phyloP scores from a whole-genome alignment of 2,113 vertebrate genomes.

The Lepus americanus region DNA sequence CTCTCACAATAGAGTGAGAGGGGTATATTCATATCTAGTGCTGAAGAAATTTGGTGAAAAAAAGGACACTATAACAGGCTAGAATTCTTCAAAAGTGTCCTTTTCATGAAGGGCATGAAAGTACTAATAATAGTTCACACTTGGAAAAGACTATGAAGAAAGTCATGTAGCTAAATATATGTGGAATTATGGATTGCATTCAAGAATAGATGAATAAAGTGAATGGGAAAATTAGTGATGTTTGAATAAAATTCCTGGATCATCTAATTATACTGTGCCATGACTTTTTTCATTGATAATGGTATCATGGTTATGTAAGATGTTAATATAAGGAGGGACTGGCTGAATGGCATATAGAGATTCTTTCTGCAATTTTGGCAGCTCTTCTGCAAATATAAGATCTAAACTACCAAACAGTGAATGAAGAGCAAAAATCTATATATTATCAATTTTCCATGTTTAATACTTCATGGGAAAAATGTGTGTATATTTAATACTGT shows the following conservation, averaged over 20 bases:
- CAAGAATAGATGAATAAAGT: not conserved
- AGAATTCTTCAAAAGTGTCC: not conserved
- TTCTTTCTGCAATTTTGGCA: not conserved
- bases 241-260: not conserved
- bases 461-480: slow-evolving; percentile 7
- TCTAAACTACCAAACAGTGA: not conserved
- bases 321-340: not conserved
- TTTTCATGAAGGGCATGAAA: not conserved
- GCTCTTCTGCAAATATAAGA: not conserved
- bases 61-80: not conserved
- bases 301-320: not conserved
- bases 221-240: not conserved
- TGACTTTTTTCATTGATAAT: not conserved
- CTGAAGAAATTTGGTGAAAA: not conserved
- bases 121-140: not conserved
- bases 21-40: not conserved
- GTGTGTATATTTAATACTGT: no score
- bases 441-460: not conserved
- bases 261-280: not conserved
- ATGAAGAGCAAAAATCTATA: not conserved
- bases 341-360: not conserved
- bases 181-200: not conserved
- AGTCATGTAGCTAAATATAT: not conserved
- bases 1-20: not conserved
- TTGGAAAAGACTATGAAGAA: not conserved